Evolutionary conservation across 2,797 vertebrate species (phyloP).

Genomic region (Cyprinodon diabolis): DNA sequence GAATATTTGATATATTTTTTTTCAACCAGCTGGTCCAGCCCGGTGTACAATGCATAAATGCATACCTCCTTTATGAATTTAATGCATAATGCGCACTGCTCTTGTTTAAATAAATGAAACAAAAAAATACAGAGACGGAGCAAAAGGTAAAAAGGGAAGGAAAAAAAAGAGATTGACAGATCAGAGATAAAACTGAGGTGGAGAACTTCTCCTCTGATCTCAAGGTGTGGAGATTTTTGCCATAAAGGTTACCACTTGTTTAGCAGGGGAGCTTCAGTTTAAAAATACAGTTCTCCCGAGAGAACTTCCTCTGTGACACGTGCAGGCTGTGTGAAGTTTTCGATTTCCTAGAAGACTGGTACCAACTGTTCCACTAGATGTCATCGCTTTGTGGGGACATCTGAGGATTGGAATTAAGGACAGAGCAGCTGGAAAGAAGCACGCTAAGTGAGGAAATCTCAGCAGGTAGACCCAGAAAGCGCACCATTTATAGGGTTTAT

Average conservation of each 20-base stretch:
- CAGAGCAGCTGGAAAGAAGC: constrained; percentile 16
- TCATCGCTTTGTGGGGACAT: constrained; percentile 8
- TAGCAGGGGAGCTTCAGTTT: constrained; percentile 6
- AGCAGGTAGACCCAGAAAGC: constrained; percentile 10
- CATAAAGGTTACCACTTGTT: constrained; percentile 21
- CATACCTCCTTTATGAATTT: no score
- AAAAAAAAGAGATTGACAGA: constrained; percentile 10
- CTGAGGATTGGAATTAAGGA: constrained; percentile 18
- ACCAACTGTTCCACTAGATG: constrained; percentile 25
- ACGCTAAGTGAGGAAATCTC: constrained; percentile 13
- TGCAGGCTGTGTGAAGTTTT: constrained; percentile 23
- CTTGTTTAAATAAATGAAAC: no score
- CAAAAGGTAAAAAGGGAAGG: not conserved
- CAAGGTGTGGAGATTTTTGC: constrained; percentile 7
- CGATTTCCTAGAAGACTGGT: constrained; percentile 24
- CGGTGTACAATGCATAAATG: no score
- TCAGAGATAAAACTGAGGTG: constrained; percentile 8
- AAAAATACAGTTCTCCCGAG: constrained; percentile 21
- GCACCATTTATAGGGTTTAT: constrained; percentile 17
- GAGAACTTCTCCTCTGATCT: constrained; percentile 7
- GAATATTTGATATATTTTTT: no score
- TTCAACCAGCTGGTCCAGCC: no score
- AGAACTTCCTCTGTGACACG: constrained; percentile 20
- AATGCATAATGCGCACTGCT: no score
- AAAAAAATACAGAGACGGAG: not conserved